phyloP scores from a whole-genome alignment of 2,888 invertebrate genomes.

The Drosophila lacicola region DNA sequence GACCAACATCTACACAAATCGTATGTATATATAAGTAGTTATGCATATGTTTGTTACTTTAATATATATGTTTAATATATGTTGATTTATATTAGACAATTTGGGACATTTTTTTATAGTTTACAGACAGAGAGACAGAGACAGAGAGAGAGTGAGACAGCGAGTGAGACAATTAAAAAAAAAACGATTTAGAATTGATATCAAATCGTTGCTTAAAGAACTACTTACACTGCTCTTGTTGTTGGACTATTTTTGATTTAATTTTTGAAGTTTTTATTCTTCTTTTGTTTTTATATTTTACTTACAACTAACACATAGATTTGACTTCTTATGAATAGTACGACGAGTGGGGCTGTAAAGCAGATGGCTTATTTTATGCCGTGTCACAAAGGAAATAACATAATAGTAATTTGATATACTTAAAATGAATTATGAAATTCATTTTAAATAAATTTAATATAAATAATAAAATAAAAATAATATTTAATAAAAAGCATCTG shows the following conservation, averaged over 20 bases:
- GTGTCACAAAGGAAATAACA: too few relatives aligned
- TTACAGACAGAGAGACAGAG: slow-evolving; percentile 49
- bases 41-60: slow-evolving; percentile 9
- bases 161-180: slow-evolving; percentile 18
- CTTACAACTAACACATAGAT: slow-evolving; percentile 34
- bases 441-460: not conserved
- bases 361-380: too few relatives aligned
- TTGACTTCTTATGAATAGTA: not conserved
- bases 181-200: slow-evolving; percentile 38
- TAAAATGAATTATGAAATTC: not conserved
- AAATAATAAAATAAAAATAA: too few relatives aligned
- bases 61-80: slow-evolving; percentile 15
- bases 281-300: too few relatives aligned
- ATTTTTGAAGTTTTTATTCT: slow-evolving; percentile 11
- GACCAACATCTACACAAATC: slow-evolving; percentile 52
- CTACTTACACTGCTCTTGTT: slow-evolving; percentile 47
- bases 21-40: slow-evolving; percentile 17
- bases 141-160: too few relatives aligned
- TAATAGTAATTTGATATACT: too few relatives aligned
- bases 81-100: slow-evolving; percentile 13
- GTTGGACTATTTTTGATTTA: slow-evolving; percentile 56
- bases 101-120: slow-evolving; percentile 46
- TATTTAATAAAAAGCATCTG: too few relatives aligned
- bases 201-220: slow-evolving; percentile 39
- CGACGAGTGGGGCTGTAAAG: not conserved